These are phyloP conservation scores for Tinamus major DNA, from an alignment of 2,797 vertebrate genomes.

Conservation along the genomic window DNA sequence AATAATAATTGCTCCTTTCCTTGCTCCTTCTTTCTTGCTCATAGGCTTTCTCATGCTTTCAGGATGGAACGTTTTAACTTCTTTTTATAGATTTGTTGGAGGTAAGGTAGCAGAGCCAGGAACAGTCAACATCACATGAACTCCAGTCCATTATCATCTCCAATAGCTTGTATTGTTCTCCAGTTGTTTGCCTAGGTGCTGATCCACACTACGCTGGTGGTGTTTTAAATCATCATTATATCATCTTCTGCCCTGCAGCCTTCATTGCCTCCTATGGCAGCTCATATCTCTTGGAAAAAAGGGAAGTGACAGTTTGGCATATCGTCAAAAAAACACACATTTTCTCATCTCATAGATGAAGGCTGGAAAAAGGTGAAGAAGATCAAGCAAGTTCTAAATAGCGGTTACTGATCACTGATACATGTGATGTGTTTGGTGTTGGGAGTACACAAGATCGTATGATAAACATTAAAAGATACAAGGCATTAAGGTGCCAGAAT, in stretches of 20 bases:
- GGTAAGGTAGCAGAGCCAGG: neutral
- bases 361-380: neutral
- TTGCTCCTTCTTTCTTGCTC: neutral
- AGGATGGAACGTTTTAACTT: neutral
- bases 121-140: neutral
- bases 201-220: neutral
- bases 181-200: neutral
- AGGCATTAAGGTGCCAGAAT: neutral
- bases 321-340: neutral
- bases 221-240: neutral
- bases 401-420: neutral
- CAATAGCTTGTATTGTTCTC: neutral
- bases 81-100: neutral
- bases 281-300: neutral
- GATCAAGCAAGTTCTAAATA: neutral
- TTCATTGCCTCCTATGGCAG: neutral
- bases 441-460: neutral
- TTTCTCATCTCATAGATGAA: neutral
- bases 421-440: neutral
- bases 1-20: neutral
- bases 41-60: neutral
- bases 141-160: neutral
- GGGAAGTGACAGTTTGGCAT: neutral
- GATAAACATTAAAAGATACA: neutral
- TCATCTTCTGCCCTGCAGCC: neutral